Conservation (phyloP, 1,140 invertebrate species). For the Zaprionus davidi region DNA sequence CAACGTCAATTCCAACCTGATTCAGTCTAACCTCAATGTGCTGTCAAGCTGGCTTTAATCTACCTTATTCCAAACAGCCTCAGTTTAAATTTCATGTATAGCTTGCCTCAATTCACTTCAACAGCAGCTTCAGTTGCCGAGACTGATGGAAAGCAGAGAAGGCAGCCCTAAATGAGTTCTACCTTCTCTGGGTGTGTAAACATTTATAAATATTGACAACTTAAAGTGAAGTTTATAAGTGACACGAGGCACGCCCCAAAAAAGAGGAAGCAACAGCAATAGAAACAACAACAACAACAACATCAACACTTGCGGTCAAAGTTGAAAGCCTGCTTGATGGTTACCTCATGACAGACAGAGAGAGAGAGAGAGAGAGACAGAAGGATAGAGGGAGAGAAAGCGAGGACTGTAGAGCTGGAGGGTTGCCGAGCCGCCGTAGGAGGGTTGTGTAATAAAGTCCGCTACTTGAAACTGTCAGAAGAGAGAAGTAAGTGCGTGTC, state of each 20-base stretch:
- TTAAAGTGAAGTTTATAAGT: constrained; percentile 81
- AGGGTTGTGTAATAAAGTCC: constrained; percentile 75
- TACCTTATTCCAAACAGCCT: neutral
- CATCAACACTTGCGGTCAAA: constrained; percentile 74
- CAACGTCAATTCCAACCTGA: no score
- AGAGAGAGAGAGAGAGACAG: neutral
- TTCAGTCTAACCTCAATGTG: no score
- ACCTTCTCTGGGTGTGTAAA: constrained; percentile 60
- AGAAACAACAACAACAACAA: constrained; percentile 45
- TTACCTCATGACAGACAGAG: constrained; percentile 39
- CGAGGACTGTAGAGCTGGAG: neutral
- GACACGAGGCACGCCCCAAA: constrained; percentile 59
- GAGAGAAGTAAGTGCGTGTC: constrained; percentile 50
- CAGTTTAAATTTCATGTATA: neutral
- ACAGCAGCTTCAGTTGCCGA: neutral
- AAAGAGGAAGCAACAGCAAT: constrained; percentile 55
- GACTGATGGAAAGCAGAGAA: constrained; percentile 4
- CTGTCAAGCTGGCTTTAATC: no score
- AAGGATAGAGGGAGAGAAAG: neutral
- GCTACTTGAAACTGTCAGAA: constrained; percentile 78
- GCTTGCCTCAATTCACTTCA: neutral
- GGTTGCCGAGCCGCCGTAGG: constrained; percentile 4
- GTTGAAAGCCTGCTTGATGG: constrained; percentile 79
- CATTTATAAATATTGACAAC: constrained; percentile 82
- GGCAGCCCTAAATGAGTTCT: neutral